phyloP scores from a whole-genome alignment of 2,888 invertebrate genomes.

The Clistopyga incitator region DNA sequence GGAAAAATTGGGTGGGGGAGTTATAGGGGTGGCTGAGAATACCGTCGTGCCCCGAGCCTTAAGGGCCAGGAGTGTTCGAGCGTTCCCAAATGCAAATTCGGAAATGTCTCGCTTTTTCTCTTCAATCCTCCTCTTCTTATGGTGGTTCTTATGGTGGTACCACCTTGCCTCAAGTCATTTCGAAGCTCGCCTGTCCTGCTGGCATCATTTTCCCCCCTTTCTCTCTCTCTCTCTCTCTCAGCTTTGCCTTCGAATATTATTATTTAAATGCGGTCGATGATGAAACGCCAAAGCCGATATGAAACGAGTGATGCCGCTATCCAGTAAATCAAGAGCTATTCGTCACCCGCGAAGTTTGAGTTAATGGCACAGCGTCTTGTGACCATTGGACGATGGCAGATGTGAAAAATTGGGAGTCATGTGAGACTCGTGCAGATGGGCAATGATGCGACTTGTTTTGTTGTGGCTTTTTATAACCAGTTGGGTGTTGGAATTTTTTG shows the following conservation, averaged over 20 bases:
- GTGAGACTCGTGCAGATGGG: background rate
- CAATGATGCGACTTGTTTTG: background rate
- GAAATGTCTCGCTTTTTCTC: slow-evolving; percentile 69
- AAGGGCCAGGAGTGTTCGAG: slow-evolving; percentile 34
- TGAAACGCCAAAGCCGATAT: slow-evolving; percentile 21
- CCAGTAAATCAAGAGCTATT: slow-evolving; percentile 36
- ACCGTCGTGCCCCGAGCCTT: slow-evolving; percentile 63
- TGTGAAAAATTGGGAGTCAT: slow-evolving; percentile 35
- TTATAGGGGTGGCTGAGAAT: slow-evolving; percentile 62
- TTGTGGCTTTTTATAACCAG: background rate
- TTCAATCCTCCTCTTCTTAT: slow-evolving; percentile 51
- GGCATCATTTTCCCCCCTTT: background rate
- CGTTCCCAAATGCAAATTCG: slow-evolving; percentile 75
- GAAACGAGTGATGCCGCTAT: background rate
- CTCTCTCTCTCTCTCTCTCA: background rate
- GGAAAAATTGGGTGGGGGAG: background rate
- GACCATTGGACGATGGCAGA: background rate
- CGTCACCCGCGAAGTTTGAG: slow-evolving; percentile 46
- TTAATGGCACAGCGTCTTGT: slow-evolving; percentile 34
- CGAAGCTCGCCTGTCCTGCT: background rate
- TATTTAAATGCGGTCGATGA: slow-evolving; percentile 31
- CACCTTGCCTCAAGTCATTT: slow-evolving; percentile 14
- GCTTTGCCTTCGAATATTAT: slow-evolving; percentile 30
- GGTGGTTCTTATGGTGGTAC: too few species aligned
- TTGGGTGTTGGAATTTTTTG: background rate